phyloP scores from a whole-genome alignment of 2,888 invertebrate species.

The Mechanitis mazaeus region DNA sequence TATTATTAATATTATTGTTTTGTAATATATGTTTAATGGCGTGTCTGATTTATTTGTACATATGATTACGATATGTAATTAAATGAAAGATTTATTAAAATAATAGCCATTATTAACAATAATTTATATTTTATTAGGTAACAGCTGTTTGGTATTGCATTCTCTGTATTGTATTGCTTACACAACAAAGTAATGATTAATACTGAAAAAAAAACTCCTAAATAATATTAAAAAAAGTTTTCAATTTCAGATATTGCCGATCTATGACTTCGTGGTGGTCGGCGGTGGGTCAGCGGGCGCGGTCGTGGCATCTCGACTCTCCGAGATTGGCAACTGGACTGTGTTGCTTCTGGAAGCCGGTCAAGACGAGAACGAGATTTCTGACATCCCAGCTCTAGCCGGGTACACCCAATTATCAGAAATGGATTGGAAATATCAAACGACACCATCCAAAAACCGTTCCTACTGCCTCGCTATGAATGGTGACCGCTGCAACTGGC shows the following conservation, averaged over 20 bases:
- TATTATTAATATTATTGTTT: too few species aligned
- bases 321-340: slow-evolving; percentile 88
- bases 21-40: too few species aligned
- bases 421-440: slow-evolving; percentile 95
- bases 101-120: too few species aligned
- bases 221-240: slow-evolving; percentile 1
- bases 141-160: too few species aligned
- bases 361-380: slow-evolving; percentile 91
- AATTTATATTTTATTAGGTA: too few species aligned
- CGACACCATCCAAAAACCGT: slow-evolving; percentile 84
- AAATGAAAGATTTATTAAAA: too few species aligned
- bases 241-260: slow-evolving; percentile 79
- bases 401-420: slow-evolving; percentile 90
- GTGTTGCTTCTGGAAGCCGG: slow-evolving; percentile 91
- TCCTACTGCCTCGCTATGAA: slow-evolving; percentile 93
- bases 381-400: slow-evolving; percentile 90
- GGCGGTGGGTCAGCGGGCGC: slow-evolving; percentile 94
- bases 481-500: slow-evolving; percentile 93
- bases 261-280: slow-evolving; percentile 91
- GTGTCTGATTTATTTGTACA: too few species aligned
- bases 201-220: too few species aligned
- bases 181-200: too few species aligned
- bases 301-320: slow-evolving; percentile 89
- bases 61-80: too few species aligned
- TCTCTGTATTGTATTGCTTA: too few species aligned